Evolutionary conservation across 2,888 invertebrate species (phyloP).

Genomic region (Ceriagrion tenellum): DNA sequence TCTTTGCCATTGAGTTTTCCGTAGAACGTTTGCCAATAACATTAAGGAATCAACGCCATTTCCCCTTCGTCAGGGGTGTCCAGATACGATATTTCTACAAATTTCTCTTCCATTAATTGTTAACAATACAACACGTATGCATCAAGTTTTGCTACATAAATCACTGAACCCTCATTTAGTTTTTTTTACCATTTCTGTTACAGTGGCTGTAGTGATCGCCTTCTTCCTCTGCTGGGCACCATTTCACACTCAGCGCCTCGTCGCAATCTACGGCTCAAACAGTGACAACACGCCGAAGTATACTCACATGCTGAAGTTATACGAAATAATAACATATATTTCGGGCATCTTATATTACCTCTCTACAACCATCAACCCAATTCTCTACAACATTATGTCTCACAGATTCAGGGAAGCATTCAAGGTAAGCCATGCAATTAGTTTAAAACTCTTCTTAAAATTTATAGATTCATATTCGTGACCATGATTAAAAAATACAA

Average conservation of each 20-base stretch:
- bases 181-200: constrained; percentile 81
- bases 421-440: constrained; percentile 90
- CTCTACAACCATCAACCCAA: constrained; percentile 95
- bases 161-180: too few relatives aligned
- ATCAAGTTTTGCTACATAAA: too few relatives aligned
- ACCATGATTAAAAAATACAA: too few relatives aligned
- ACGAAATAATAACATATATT: constrained; percentile 86
- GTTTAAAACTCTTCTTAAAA: not conserved
- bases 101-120: too few relatives aligned
- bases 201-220: constrained; percentile 90
- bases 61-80: too few relatives aligned
- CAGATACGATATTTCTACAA: too few relatives aligned
- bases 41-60: too few relatives aligned
- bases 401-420: constrained; percentile 96
- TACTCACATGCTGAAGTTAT: constrained; percentile 79
- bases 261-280: constrained; percentile 85
- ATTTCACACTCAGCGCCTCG: constrained; percentile 94
- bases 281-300: constrained; percentile 62
- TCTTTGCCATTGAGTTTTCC: too few relatives aligned
- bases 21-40: too few relatives aligned
- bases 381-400: constrained; percentile 96
- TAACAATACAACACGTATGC: too few relatives aligned
- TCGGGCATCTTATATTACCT: constrained; percentile 95
- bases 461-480: too few relatives aligned
- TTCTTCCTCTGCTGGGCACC: constrained; percentile 95